Evolutionary conservation across 2,797 vertebrate genomes (phyloP), one percentile per base, ranked within the genome.

Genomic region (Lophius americanus): DNA sequence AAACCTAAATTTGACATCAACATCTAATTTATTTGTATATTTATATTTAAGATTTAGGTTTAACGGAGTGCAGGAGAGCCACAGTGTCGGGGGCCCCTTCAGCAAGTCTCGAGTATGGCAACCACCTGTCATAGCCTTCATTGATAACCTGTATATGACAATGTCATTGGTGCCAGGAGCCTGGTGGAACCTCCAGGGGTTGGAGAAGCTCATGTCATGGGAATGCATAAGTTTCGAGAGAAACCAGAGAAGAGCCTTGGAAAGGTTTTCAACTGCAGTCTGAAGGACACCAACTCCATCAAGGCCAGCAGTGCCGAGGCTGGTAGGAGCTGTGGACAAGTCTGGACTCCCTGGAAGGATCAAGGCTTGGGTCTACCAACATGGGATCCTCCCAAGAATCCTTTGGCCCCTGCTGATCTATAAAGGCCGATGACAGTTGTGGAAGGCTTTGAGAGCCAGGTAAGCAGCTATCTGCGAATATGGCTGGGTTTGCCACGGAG

Each of bases 361-460:
- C 51, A 64, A 64, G 41, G 41, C 50, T 9, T 64, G 33, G 41
- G 33, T 64, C 8, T 64, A 53, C 61, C 61, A 59, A 23, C 23
- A 23, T 23, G 23, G 23, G 23, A 23, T 23, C 23, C 23, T 23
- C 23, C 23, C 23, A 23, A 23, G 23, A 41, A 5, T 5, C 5
- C 39, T 41, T 9, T 23, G 23, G 23, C 23, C 23, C 23, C 23
- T 23, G 23, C 23, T 23, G 1, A 23, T 23, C 23, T 23, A 23
- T 23, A 23, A 23, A 23, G 23, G 23, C 23, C 23, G 23, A 23
- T 23, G 23, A 23, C 23, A 23, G 23, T 23, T 1, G 23, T 23
- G 23, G 23, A 23, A 23, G 23, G 23, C 23, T 23, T 23, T 1
- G 23, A 23, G 23, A 23, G 23, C 23, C 23, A 23, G 23, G 23